Evolutionary conservation across 2,888 invertebrate genomes (phyloP).

Genomic region (Dicyrtoma fusca): DNA sequence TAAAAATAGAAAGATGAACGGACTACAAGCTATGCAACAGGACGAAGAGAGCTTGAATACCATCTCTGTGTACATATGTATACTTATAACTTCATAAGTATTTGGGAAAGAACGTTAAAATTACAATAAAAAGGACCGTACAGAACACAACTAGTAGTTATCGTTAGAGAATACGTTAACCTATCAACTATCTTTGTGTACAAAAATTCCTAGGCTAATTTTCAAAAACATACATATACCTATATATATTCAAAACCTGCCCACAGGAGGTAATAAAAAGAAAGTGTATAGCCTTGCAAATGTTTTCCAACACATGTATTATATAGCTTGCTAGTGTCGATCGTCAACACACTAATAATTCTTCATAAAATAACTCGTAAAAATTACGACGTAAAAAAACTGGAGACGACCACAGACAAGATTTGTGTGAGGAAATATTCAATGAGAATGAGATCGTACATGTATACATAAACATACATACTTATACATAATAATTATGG

Average conservation of each 20-base stretch:
- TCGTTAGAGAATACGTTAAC: too few species aligned
- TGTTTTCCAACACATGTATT: neutral
- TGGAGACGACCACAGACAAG: slow-evolving; percentile 18
- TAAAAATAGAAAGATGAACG: neutral
- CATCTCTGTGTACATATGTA: neutral
- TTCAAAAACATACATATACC: neutral
- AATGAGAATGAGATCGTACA: too few species aligned
- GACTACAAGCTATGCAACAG: neutral
- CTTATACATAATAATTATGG: too few species aligned
- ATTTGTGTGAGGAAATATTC: too few species aligned
- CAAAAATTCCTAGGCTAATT: slow-evolving; percentile 6
- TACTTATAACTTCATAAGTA: neutral
- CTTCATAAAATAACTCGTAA: slow-evolving; percentile 33
- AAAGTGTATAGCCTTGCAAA: slow-evolving; percentile 11
- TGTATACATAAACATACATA: neutral
- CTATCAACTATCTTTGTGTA: too few species aligned
- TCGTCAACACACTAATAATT: slow-evolving; percentile 33
- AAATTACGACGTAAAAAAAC: slow-evolving; percentile 22
- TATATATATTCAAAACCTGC: slow-evolving; percentile 4
- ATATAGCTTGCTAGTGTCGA: neutral
- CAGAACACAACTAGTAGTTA: too few species aligned
- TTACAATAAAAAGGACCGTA: too few species aligned
- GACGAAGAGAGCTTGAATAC: neutral
- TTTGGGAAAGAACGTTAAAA: too few species aligned
- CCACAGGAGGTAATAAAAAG: slow-evolving; percentile 30